phyloP scores from a whole-genome alignment of 2,113 vertebrate species.

The Etia nguti region DNA sequence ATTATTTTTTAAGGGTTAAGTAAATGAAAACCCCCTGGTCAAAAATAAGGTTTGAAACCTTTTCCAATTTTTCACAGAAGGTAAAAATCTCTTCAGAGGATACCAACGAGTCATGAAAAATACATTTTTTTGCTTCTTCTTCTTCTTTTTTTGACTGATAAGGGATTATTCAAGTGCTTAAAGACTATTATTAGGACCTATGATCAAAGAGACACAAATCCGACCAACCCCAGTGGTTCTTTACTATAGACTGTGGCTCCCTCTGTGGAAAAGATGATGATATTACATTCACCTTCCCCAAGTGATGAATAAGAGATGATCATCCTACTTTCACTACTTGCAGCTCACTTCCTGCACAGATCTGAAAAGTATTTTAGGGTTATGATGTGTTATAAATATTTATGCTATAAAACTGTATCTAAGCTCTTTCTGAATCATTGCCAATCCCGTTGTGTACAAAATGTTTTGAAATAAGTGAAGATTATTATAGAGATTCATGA shows the following conservation, averaged over 20 bases:
- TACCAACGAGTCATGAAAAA: not conserved
- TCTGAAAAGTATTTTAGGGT: not conserved
- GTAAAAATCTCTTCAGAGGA: not conserved
- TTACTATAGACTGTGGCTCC: slow-evolving; percentile 20
- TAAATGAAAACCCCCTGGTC: not conserved
- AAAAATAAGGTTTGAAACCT: not conserved
- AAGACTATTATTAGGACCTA: not conserved
- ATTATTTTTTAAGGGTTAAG: not conserved
- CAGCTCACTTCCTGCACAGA: not conserved
- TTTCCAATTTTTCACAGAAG: not conserved
- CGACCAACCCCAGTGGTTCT: not conserved
- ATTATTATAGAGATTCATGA: not conserved
- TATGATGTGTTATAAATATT: not conserved
- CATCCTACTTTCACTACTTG: not conserved
- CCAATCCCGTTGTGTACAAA: not conserved
- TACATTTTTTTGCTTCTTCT: not conserved
- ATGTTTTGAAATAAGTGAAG: not conserved
- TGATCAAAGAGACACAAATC: not conserved
- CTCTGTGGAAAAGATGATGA: slow-evolving; percentile 11
- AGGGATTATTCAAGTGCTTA: not conserved
- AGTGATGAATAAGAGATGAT: not conserved
- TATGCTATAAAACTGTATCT: not conserved
- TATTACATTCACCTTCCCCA: not conserved
- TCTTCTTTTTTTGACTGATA: not conserved
- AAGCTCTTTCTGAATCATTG: not conserved